phyloP scores from a whole-genome alignment of 2,797 vertebrate species.

The Lepidocolaptes lacrymiger region DNA sequence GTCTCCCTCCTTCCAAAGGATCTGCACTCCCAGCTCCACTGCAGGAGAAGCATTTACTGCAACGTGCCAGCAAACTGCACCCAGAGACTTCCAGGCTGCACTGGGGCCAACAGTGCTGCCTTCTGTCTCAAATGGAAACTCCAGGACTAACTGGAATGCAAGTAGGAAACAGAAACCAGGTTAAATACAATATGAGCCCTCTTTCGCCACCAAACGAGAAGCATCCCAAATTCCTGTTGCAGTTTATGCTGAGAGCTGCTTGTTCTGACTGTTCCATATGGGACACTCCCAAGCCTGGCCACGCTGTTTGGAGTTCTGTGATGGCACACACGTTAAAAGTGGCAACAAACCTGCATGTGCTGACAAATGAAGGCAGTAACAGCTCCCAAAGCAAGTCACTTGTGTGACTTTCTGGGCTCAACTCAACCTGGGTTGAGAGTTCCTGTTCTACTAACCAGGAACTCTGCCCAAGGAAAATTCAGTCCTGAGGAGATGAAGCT shows the following conservation, averaged over 20 bases:
- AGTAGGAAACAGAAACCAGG: neutral
- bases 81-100: neutral
- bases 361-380: neutral
- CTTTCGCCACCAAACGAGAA: neutral
- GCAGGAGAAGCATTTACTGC: neutral
- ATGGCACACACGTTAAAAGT: neutral
- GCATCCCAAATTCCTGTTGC: neutral
- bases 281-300: neutral
- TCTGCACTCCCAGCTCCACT: neutral
- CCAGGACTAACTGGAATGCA: neutral
- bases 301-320: neutral
- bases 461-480: neutral
- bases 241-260: neutral
- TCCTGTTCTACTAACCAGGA: neutral
- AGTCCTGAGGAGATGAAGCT: neutral
- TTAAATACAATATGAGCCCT: neutral
- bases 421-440: neutral
- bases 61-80: neutral
- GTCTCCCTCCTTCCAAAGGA: neutral
- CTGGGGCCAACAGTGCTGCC: neutral
- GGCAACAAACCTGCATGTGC: neutral
- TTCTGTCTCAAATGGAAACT: neutral
- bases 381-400: neutral
- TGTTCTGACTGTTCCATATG: neutral
- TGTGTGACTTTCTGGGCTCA: neutral